A percentile compares a stretch with the other conserved stretches of the same genome.
These are phyloP conservation scores for Perca schrenkii DNA, from an alignment of 2,113 vertebrate genomes.

Conservation along the genomic window DNA sequence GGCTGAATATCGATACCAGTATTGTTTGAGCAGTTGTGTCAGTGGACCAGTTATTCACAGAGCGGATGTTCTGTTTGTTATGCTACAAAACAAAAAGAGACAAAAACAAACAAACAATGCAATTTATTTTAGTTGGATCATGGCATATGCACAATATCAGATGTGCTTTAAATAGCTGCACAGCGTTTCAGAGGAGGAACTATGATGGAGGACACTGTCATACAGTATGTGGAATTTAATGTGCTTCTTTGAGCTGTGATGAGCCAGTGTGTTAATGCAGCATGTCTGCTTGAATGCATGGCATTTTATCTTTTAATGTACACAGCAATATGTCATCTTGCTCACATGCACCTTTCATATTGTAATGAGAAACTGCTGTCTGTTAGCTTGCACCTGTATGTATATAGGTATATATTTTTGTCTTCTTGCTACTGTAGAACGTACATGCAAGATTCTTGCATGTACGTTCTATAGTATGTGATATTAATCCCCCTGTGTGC, in stretches of 20 bases:
- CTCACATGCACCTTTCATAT: neutral
- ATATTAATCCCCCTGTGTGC: neutral
- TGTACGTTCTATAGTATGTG: neutral
- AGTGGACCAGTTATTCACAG: neutral
- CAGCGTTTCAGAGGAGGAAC: neutral
- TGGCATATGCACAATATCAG: neutral
- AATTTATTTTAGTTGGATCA: neutral
- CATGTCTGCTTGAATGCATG: neutral
- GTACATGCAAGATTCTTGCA: neutral
- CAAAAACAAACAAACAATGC: neutral
- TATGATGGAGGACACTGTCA: neutral
- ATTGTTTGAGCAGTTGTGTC: neutral
- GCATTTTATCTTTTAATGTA: slow-evolving; percentile 28
- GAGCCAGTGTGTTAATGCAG: neutral
- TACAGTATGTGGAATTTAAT: neutral
- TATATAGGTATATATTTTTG: neutral
- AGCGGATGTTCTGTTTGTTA: too few species aligned
- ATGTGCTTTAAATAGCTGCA: neutral
- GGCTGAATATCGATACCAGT: neutral
- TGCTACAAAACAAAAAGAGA: neutral
- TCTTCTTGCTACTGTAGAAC: neutral
- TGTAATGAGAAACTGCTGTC: neutral
- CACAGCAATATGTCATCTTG: slow-evolving; percentile 3
- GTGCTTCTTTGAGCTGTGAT: neutral
- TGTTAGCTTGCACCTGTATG: neutral